A percentile compares a stretch with the other conserved stretches of the same genome.
Conservation (phyloP, 35 echinoderm and acorn worm genomes). For the Anneissia japonica region DNA sequence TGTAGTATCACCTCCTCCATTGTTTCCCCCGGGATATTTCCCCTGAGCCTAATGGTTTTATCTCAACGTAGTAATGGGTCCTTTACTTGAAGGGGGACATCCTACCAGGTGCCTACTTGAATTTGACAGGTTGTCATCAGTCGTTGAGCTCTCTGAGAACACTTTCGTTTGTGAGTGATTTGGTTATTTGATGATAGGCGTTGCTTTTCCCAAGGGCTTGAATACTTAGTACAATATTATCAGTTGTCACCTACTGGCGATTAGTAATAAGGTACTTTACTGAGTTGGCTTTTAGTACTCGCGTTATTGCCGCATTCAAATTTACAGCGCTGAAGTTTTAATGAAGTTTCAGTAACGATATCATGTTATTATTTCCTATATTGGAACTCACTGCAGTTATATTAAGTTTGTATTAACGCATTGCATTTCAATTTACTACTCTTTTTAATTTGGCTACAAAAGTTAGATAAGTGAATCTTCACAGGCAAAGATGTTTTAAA, state of each 20-base stretch:
- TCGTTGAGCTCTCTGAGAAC: neutral
- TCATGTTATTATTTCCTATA: too few relatives aligned
- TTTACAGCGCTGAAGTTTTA: too few relatives aligned
- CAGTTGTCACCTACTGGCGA: neutral
- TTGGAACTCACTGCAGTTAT: too few relatives aligned
- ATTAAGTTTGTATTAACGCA: too few relatives aligned
- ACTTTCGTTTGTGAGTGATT: neutral
- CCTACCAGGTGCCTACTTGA: neutral
- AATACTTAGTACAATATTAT: neutral
- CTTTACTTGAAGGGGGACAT: neutral
- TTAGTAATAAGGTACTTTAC: neutral
- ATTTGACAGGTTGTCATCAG: neutral
- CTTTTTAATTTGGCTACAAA: too few relatives aligned
- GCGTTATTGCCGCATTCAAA: too few relatives aligned
- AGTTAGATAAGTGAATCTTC: too few relatives aligned
- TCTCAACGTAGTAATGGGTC: neutral
- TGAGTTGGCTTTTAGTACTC: neutral
- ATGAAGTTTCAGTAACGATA: too few relatives aligned
- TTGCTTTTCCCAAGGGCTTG: neutral
- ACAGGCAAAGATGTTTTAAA: too few relatives aligned
- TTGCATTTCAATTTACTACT: too few relatives aligned
- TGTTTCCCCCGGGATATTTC: neutral
- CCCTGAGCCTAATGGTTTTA: neutral
- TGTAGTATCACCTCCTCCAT: neutral
- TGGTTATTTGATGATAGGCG: neutral